phyloP scores from a whole-genome alignment of 2,888 invertebrate genomes.

The Microctonus hyperodae region DNA sequence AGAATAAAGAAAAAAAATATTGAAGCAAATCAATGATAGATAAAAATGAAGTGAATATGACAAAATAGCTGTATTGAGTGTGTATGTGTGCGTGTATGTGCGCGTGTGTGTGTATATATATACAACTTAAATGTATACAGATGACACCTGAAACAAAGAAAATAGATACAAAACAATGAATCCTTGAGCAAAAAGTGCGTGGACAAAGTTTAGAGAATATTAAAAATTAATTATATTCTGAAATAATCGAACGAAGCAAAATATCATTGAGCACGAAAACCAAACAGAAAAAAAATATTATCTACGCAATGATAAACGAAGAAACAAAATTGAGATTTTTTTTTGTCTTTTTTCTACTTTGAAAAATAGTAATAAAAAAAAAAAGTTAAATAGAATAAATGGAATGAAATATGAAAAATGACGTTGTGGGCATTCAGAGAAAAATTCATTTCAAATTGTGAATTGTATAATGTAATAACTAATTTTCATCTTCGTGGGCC shows the following conservation, averaged over 20 bases:
- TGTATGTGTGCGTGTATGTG: no score
- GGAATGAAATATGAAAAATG: neutral
- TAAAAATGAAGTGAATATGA: neutral
- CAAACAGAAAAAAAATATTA: no score
- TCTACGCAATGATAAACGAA: slow-evolving; percentile 26
- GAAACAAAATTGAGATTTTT: slow-evolving; percentile 46
- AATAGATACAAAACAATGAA: neutral
- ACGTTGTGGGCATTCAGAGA: neutral
- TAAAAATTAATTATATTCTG: neutral
- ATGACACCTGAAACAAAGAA: neutral
- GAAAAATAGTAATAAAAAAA: slow-evolving; percentile 25
- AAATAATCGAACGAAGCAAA: slow-evolving; percentile 15
- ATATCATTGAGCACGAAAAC: slow-evolving; percentile 13
- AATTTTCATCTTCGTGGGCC: slow-evolving; percentile 28
- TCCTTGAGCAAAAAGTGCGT: neutral
- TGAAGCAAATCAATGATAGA: slow-evolving; percentile 5
- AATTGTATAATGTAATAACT: slow-evolving; percentile 43
- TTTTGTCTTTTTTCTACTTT: slow-evolving; percentile 58
- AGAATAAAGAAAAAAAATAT: slow-evolving; percentile 32
- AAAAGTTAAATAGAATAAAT: neutral
- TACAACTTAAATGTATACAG: neutral
- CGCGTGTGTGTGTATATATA: neutral
- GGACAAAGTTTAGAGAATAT: no score
- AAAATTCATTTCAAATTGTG: slow-evolving; percentile 51
- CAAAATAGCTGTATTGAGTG: slow-evolving; percentile 12